Conservation (phyloP, 2,797 vertebrate genomes). For the Ibycter americanus region DNA sequence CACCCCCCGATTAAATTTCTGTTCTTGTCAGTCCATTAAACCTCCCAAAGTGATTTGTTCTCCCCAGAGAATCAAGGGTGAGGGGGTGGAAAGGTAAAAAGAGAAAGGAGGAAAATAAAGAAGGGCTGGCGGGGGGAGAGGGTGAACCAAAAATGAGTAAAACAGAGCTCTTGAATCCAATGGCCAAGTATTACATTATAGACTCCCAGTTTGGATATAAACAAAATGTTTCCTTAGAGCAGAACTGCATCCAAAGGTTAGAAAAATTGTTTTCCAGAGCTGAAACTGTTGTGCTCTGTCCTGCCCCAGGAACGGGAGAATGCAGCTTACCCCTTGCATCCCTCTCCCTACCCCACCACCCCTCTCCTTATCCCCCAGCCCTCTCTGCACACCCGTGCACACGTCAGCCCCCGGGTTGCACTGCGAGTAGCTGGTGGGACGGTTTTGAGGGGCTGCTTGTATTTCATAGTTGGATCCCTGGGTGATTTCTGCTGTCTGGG, state of each 20-base stretch:
- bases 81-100: conserved; percentile 47
- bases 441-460: background rate
- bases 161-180: conserved; percentile 60
- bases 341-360: background rate
- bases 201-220: conserved; percentile 52
- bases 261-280: conserved; percentile 53
- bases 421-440: rapidly evolving
- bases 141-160: conserved; percentile 33
- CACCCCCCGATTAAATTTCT: conserved; percentile 11
- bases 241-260: conserved; percentile 42
- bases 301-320: background rate
- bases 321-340: background rate
- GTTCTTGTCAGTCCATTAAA: conserved; percentile 23
- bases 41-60: conserved; percentile 48
- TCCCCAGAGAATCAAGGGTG: conserved; percentile 13
- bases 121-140: background rate
- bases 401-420: rapidly evolving
- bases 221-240: conserved; percentile 58
- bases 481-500: background rate
- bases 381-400: rapidly evolving
- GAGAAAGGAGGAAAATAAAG: conserved; percentile 44
- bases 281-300: background rate
- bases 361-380: background rate
- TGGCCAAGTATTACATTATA: conserved; percentile 55
- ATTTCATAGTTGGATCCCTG: background rate